Evolutionary conservation across 2,888 invertebrate species (phyloP), one percentile per base, ranked within the genome.

Genomic region (Noctua comes): DNA sequence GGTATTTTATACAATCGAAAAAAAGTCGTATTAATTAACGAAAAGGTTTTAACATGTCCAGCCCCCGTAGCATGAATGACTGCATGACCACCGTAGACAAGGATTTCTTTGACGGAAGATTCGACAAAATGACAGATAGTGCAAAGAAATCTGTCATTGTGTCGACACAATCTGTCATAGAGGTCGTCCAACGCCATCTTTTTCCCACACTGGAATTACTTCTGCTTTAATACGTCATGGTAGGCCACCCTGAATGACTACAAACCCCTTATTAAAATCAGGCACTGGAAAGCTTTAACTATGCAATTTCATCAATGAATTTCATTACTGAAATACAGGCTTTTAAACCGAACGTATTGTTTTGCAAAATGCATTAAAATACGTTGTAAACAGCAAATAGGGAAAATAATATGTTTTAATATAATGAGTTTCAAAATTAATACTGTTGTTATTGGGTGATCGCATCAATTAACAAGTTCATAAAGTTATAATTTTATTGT

Each of bases 251-350:
- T 68, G 51, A 27, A 16, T 8, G 36, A 54, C 31, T 73, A 36
- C 27, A 48, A 82, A 75, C 65, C 36, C 10, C 3, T 18, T 46
- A 46, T 66, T 66, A 78, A 46, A 54, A 46, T 24, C n/a, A 18
- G 18, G 27, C 43, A 59, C 46, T 18, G 48, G 0, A 48, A 46
- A 73, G 62, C 54, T 68, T 73, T 10, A 64, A 68, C 62, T 54
- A 57, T 16, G 0, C 48, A 69, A 65, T 81, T 69, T 43, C 43
- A 75, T 70, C 40, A 66, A 66, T 59, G 27, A 65, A 69, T 57
- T 66, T 48, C 48, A 51, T 82, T 82, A 51, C 16, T 65, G 73
- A 11, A 40, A 80, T 64, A 64, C 74, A 73, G 48, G n/a, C 24
- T 62, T 6, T 40, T 75, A 64, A 80, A 74, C 68, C 54, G 57